Base-by-base conservation (phyloP, 2,888 invertebrate species). In the Glyphotaelius pellucidus region DNA sequence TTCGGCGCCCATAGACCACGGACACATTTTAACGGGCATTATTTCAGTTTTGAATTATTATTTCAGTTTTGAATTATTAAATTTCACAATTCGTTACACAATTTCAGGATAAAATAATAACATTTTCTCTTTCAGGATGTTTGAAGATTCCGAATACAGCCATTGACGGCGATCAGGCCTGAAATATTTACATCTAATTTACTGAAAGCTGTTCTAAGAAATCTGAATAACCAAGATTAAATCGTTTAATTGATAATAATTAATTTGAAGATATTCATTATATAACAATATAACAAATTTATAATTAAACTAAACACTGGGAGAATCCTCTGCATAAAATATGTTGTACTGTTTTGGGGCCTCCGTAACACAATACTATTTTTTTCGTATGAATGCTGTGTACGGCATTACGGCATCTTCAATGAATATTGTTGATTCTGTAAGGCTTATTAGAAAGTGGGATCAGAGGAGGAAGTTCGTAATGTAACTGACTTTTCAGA, bases 81-180 rank as follows among this genome's bases (percentile, higher is more conserved):
- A 86, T 86, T 86, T 86, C 86, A 86, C 86, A 86, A 86, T 86
- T 86, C 86, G 86, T 86, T 86, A 86, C 47, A 47, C 86, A 47
- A 86, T 86, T 86, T n/a, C 86, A 19, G 47, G n/a, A 30, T 86
- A 42, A 86, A 67, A 67, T 67, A 86, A 86, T 86, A 42, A 86
- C 86, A 42, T 86, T 86, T 42, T 42, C 86, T 47, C 14, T 86
- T 42, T 42, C n/a, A 30, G 7, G 15, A n/a, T 86, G 47, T 86
- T 86, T 86, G n/a, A 30, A 15, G 86, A 42, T 86, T 42, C 86
- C n/a, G 30, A 42, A 86, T 30, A 2, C n/a, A n/a, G 30, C 4
- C 35, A n/a, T 42, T 86, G 47, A 86, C n/a, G 30, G n/a, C 15
- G 86, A 86, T 42, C n/a, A 35, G 15, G 30, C n/a, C 42, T 42